Base-by-base conservation (phyloP, 2,113 vertebrate species). In the Ophthalmolycus amberensis region DNA sequence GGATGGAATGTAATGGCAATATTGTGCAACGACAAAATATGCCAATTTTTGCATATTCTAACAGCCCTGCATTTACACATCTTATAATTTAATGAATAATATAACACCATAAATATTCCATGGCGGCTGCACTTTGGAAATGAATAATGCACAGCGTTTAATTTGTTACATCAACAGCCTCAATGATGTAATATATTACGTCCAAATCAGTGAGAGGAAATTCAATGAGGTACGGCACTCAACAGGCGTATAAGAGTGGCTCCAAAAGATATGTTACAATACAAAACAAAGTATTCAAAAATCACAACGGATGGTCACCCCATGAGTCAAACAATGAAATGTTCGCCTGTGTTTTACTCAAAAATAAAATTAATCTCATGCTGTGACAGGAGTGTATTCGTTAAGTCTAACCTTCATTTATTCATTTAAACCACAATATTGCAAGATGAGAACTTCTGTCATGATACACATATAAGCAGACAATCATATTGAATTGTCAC, bases 31-130 rank as follows among this genome's bases (percentile, higher is more conserved):
- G 9, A 44, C 42, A 72, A 38, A 50, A 46, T 34, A 6, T 54
- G 18, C 14, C 16, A 15, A 18, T 32, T 32, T 8, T 2, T 62
- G 44, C 27, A 75, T 72, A 37, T 68, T 56, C 14, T 2, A 29
- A 16, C n/a, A 77, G 2, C 12, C 38, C 52, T 48, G 6, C 9
- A 27, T 40, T 2, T 25, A 76, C 66, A 4, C 3, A 20, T 68
- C 22, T 58, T 29, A 52, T 46, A 2, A 64, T 42, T 34, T 56
- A 29, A 67, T 67, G 18, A 75, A 83, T 80, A 67, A 74, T 77
- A 59, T 27, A 27, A 25, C 11, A 59, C 22, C 0, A 14, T 80
- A 54, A 82, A 77, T 79, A 62, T 48, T 71, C 68, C 59, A 71
- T 44, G 10, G 64, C 29, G 72, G 29, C 10, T 3, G 34, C 29